phyloP scores from a whole-genome alignment of 1,140 invertebrate species.

The Apis florea region DNA sequence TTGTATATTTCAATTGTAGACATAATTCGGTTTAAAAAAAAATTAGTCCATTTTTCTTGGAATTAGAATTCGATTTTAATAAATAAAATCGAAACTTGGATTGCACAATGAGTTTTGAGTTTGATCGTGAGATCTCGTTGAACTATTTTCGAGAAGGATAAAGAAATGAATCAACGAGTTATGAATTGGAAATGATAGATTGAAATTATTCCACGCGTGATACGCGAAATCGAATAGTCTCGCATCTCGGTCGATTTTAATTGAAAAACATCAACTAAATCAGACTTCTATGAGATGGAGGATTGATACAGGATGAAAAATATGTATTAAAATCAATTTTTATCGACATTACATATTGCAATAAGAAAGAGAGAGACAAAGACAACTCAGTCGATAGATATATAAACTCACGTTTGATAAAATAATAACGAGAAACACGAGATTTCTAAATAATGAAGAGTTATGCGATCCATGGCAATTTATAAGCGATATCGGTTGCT shows the following conservation, averaged over 20 bases:
- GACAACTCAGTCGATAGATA: too few relatives aligned
- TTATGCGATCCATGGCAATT: constrained; percentile 14
- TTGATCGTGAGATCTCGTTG: neutral
- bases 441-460: constrained; percentile 25
- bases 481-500: constrained; percentile 8
- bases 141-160: neutral
- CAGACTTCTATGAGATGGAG: neutral
- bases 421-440: neutral
- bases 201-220: neutral
- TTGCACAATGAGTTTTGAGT: too few relatives aligned
- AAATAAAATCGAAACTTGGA: too few relatives aligned
- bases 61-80: too few relatives aligned
- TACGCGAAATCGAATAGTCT: constrained; percentile 1
- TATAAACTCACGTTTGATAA: neutral
- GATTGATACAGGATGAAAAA: neutral
- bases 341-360: neutral
- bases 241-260: neutral
- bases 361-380: too few relatives aligned
- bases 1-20: too few relatives aligned
- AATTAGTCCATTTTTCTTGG: too few relatives aligned
- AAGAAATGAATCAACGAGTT: constrained; percentile 1
- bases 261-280: neutral
- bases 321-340: constrained; percentile 15
- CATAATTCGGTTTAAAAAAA: too few relatives aligned
- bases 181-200: constrained; percentile 4